Base-by-base conservation (phyloP, 2,797 vertebrate species). In the Acridotheres tristis region DNA sequence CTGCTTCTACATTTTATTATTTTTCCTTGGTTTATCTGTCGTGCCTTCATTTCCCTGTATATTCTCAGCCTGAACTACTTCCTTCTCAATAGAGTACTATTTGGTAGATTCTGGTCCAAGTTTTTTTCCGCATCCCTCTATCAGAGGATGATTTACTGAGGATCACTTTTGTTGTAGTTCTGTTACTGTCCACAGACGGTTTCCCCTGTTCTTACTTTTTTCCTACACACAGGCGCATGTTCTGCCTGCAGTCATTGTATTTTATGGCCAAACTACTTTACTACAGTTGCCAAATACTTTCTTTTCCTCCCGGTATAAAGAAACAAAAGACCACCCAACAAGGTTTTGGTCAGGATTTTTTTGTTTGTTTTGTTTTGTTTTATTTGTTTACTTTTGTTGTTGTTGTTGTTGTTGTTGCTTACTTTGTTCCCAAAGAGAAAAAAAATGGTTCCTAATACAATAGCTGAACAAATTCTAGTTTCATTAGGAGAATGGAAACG, bases 121-220 rank as follows among this genome's bases (percentile, higher is more conserved):
- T 1, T 3, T 58, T 57, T 43, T 34, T 7, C 0, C 11, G 18
- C 25, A 16, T 2, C 2, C 18, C 6, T 42, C 5, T 13, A 30
- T 42, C 5, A 58, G 21, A 51, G 21, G 45, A 51, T 34, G 21
- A 10, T 59, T 59, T 84, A 43, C 25, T 43, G 27, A 65, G 45
- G 11, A 48, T 65, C 45, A 48, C 17, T 22, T 75, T 76, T 73
- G 13, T 20, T 55, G 18, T 18, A 30, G 45, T 47, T 67, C 25
- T 27, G 21, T 81, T 43, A 51, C 5, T 38, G 29, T 58, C 27
- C 38, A 66, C 16, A 15, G 11, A 36, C 27, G 4, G 30, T 72
- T 80, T 29, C 22, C 8, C 21, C 30, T 13, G 2, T 48, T 34
- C 16, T 61, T 80, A 47, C 65, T 75, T 71, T 17, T 63, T 65